Evolutionary conservation across 2,888 invertebrate genomes (phyloP).

Genomic region (Philaethria dido): DNA sequence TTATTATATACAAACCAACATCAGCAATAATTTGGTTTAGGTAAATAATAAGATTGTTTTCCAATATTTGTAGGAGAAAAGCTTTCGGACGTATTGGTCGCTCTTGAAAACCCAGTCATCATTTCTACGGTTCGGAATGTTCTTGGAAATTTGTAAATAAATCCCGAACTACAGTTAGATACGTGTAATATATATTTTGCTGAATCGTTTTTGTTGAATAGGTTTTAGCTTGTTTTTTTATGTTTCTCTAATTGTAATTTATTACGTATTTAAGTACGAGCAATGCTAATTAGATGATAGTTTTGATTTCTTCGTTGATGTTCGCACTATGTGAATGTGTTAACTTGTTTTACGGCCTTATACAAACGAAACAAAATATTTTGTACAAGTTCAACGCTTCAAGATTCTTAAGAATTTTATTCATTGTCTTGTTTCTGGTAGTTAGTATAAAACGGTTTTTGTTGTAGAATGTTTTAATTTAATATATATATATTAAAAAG

Average conservation of each 20-base stretch:
- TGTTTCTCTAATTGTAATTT: slow-evolving; percentile 36
- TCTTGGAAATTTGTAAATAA: slow-evolving; percentile 44
- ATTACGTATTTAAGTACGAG: slow-evolving; percentile 38
- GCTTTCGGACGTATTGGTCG: slow-evolving; percentile 55
- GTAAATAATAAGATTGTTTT: slow-evolving; percentile 64
- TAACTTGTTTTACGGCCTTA: slow-evolving; percentile 71
- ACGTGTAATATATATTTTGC: slow-evolving; percentile 16
- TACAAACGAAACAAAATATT: slow-evolving; percentile 51
- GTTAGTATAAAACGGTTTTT: slow-evolving; percentile 43
- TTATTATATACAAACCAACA: slow-evolving; percentile 60
- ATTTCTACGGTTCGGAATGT: slow-evolving; percentile 55
- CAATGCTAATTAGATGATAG: slow-evolving; percentile 67
- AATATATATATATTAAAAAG: slow-evolving; percentile 34
- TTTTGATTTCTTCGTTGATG: slow-evolving; percentile 52
- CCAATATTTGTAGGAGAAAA: slow-evolving; percentile 53
- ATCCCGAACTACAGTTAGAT: slow-evolving; percentile 24
- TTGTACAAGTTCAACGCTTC: slow-evolving; percentile 37
- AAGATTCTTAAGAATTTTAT: slow-evolving; percentile 37
- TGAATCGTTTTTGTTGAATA: slow-evolving; percentile 33
- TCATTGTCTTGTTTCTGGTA: slow-evolving; percentile 43
- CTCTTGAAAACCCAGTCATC: slow-evolving; percentile 65
- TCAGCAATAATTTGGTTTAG: slow-evolving; percentile 77
- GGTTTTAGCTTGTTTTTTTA: slow-evolving; percentile 40
- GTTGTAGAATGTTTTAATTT: slow-evolving; percentile 43
- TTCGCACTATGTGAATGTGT: slow-evolving; percentile 52